Evolutionary conservation across 2,888 invertebrate species (phyloP).

Genomic region (Heteropelma amictum): DNA sequence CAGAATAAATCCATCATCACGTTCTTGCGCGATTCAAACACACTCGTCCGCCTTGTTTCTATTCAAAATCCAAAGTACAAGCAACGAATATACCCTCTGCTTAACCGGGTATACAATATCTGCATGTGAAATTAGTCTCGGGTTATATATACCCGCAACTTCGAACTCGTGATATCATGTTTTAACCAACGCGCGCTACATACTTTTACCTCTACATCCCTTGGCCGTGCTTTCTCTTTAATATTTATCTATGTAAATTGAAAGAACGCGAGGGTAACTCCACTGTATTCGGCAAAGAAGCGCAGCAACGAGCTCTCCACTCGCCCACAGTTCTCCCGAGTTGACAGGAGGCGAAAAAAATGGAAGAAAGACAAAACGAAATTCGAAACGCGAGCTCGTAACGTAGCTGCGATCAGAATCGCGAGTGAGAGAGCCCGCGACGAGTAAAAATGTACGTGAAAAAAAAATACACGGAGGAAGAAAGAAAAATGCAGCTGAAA

Average conservation of each 20-base stretch:
- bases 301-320: constrained; percentile 24
- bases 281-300: constrained; percentile 27
- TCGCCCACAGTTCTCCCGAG: constrained; percentile 24
- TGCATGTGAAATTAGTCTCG: constrained; percentile 42
- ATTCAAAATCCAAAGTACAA: constrained; percentile 22
- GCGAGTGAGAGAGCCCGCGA: neutral
- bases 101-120: constrained; percentile 20
- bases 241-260: constrained; percentile 61
- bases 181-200: constrained; percentile 42
- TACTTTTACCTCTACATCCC: constrained; percentile 23
- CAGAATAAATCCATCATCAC: neutral
- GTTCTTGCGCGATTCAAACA: neutral
- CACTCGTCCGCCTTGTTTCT: neutral
- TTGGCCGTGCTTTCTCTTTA: constrained; percentile 53
- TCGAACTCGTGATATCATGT: constrained; percentile 52
- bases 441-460: constrained; percentile 8
- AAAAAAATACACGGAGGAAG: neutral
- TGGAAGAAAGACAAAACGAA: neutral
- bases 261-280: constrained; percentile 47
- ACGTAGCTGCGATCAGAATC: constrained; percentile 22
- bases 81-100: neutral
- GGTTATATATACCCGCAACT: constrained; percentile 3
- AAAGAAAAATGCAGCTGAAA: neutral
- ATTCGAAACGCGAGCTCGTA: constrained; percentile 29
- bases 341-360: constrained; percentile 25